Base-by-base conservation (phyloP, 1,140 invertebrate species). In the Magallana ariakensis region DNA sequence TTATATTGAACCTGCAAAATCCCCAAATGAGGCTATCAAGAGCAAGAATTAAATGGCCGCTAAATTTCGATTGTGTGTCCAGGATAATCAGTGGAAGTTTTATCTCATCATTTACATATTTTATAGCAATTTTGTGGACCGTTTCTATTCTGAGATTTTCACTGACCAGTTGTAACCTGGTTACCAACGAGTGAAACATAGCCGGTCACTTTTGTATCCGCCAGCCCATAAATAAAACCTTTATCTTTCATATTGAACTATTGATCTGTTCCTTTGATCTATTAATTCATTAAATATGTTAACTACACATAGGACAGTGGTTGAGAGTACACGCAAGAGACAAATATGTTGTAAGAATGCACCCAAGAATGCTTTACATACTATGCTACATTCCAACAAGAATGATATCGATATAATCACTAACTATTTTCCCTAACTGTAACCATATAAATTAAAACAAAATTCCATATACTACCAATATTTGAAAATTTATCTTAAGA, bases 91-190 rank as follows among this genome's bases (percentile, higher is more conserved):
- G 22, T 11, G 19, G 66, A 70, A 13, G 66, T 13, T 26, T 33
- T 75, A 75, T 75, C 66, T 75, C 19, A 26, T 75, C 66, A 75
- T 75, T 75, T 75, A 75, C 66, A 75, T 75, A 75, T 75, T 75
- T 26, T 22, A 26, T 10, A 33, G 66, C 13, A 19, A 75, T 75
- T 11, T 26, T 26, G 19, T 13, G 22, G 22, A 75, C 15, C 33
- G 66, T 10, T 26, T 26, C 2, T 62, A 26, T 26, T 13, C 22
- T 26, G 66, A 33, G 9, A 26, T 62, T 70, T 70, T 70, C 62
- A 70, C 7, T 70, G 62, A 75, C 66, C 13, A 62, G 58, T 19
- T n/a, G 58, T 62, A 75, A 19, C 66, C 22, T 75, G 22, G 66
- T 33, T 13, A 75, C 66, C 66, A 11, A 26, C 8, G 22, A 26